Evolutionary conservation across 2,113 vertebrate species (phyloP).

Genomic region (Eptesicus fuscus): DNA sequence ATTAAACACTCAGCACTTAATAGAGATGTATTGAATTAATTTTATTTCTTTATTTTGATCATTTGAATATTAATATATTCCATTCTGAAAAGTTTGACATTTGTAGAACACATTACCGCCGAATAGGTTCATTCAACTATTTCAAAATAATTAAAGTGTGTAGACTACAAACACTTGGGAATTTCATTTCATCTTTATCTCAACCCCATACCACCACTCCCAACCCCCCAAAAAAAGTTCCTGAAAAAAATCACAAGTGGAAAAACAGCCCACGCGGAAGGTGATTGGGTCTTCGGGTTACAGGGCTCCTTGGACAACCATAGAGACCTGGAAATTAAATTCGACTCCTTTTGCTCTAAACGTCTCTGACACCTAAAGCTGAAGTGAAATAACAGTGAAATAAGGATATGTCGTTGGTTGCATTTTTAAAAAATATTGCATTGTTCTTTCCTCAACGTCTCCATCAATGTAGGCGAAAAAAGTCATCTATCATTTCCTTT

Average conservation of each 20-base stretch:
- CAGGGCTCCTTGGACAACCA: not conserved
- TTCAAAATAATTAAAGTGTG: not conserved
- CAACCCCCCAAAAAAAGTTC: not conserved
- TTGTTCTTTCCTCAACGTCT: conserved; percentile 25
- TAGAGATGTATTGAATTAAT: not conserved
- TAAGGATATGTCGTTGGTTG: not conserved
- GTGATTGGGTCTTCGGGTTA: not conserved
- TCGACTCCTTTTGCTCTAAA: not conserved
- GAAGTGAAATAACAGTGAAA: not conserved
- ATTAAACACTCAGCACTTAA: not conserved
- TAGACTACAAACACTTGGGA: not conserved
- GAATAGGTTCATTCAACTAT: not conserved
- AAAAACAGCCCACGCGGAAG: not conserved
- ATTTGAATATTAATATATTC: not conserved
- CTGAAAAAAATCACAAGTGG: not conserved
- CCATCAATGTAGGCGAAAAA: not conserved
- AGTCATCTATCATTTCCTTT: not conserved
- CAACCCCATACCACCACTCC: not conserved
- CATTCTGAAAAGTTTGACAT: not conserved
- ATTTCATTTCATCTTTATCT: not conserved
- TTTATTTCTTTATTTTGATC: not conserved
- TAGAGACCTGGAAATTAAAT: conserved; percentile 22
- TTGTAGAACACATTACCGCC: not conserved
- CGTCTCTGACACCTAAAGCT: conserved; percentile 18
- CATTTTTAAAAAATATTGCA: not conserved